Evolutionary conservation across 2,888 invertebrate genomes (phyloP), one percentile per base, ranked within the genome.

Genomic region (Drepana falcataria): DNA sequence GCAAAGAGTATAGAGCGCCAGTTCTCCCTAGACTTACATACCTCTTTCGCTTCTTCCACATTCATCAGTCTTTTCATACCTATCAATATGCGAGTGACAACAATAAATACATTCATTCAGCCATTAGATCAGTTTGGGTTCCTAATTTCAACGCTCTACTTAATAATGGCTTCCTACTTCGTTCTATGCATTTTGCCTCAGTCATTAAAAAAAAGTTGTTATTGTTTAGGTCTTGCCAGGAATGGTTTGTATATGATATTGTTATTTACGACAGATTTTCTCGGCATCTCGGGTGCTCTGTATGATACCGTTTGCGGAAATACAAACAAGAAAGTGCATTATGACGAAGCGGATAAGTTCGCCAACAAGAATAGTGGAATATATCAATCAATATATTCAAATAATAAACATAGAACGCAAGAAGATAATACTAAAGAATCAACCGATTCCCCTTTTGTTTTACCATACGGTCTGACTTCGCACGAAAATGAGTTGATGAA

Each of bases 231-330:
- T 44, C 44, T 44, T 6, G 9, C 44, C 4, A 44, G 44, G 44
- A 21, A 48, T 34, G 7, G 7, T 58, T 49, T 47, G 59, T 49
- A 55, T 48, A 52, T 35, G n/a, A 3, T 6, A 54, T 40, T 57
- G 51, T 63, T 56, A 59, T 63, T 49, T 49, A 53, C 64, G 63
- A 62, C 69, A 68, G 72, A 67, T 62, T 41, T 62, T 34, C 56
- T 68, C 53, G 63, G 65, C 33, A 58, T n/a, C n/a, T n/a, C 55
- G 21, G 51, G 57, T 49, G 35, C 61, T 47, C 49, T 56, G 33
- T 61, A 57, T 58, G 60, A 62, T 57, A 55, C 48, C 47, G 33
- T 59, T 5, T 69, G 65, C 52, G 52, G 57, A 53, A 60, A 55
- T n/a, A 33, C 48, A 48, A 33, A 5, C 6, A 9, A 35, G 1